Base-by-base conservation (phyloP, 92 coral and sea anemone genomes). In the Muricea muricata region DNA sequence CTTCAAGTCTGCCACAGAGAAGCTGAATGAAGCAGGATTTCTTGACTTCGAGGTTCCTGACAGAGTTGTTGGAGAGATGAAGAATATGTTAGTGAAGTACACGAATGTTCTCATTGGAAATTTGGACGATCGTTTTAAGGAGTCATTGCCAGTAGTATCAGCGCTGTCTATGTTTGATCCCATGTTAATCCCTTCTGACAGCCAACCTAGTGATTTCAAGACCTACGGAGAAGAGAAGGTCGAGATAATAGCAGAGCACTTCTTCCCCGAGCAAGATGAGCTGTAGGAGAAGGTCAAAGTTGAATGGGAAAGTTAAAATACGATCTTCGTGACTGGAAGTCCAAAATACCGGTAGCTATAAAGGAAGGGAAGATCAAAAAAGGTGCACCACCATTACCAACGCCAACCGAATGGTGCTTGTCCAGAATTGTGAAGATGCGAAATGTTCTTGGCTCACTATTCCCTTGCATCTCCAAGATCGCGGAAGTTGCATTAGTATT, bases 321-420 rank as follows among this genome's bases (percentile, higher is more conserved):
- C 46, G 90, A 86, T 81, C 66, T 86, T 60, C 30, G 33, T 18
- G 81, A 79, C 86, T 86, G 90, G 90, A 86, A 86, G 81, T 70
- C 20, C 47, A 65, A 33, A 72, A 57, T 87, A 79, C 86, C 76
- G 20, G 42, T 30, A 21, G 90, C 68, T n/a, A 86, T 79, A 80
- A 86, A 79, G 72, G 81, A 68, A 70, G 90, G 90, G 33, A 35
- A 63, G 63, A 7, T 18, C 61, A 60, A 73, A 60, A 67, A 86
- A 58, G 77, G 40, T 68, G 77, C 89, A 78, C 85, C 78, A 66
- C 89, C 55, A 74, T 78, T 63, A 40, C 89, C 80, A 80, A 87
- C 90, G 12, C 90, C 90, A 73, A 80, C 77, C 76, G 78, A 87
- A 29, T 87, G 90, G 86, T 80, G 86, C 76, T 65, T 87, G 25